Percentiles rank a stretch among this genome's conserved stretches.
Conservation (phyloP, 2,888 invertebrate genomes). For the Nebria salina region DNA sequence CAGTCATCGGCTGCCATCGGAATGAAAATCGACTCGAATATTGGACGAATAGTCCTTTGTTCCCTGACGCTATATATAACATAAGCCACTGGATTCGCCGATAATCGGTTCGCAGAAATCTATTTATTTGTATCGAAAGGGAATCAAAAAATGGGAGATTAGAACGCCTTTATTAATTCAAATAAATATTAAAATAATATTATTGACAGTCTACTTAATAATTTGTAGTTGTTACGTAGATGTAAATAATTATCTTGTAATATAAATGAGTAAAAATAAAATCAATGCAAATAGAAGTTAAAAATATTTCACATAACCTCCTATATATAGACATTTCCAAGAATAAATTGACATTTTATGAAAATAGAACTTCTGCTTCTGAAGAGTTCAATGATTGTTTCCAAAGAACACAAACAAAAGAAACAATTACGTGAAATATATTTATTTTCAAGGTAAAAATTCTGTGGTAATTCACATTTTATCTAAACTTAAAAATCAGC, state of each 20-base stretch:
- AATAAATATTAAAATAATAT: too few species aligned
- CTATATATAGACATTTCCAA: slow-evolving; percentile 29
- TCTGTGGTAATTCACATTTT: neutral
- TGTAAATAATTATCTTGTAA: too few species aligned
- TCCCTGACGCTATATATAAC: neutral
- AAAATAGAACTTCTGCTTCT: slow-evolving; percentile 22
- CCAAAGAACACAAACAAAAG: neutral
- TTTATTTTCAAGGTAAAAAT: slow-evolving; percentile 26
- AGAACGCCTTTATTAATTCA: too few species aligned
- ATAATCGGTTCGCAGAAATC: neutral
- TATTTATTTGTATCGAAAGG: neutral
- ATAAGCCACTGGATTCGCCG: neutral
- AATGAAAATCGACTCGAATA: slow-evolving; percentile 38
- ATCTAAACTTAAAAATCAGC: neutral
- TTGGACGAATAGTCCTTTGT: slow-evolving; percentile 35
- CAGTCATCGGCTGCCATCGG: slow-evolving; percentile 17
- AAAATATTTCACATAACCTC: slow-evolving; percentile 6
- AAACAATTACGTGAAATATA: neutral
- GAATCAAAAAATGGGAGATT: neutral
- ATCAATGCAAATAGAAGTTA: neutral
- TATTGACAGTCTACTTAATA: too few species aligned
- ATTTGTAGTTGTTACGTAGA: too few species aligned
- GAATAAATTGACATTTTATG: slow-evolving; percentile 20
- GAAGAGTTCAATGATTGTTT: slow-evolving; percentile 23
- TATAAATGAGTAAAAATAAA: too few species aligned